A percentile compares a stretch with the other conserved stretches of the same genome.
Conservation (phyloP, 2,797 vertebrate species). For the Coluber constrictor region DNA sequence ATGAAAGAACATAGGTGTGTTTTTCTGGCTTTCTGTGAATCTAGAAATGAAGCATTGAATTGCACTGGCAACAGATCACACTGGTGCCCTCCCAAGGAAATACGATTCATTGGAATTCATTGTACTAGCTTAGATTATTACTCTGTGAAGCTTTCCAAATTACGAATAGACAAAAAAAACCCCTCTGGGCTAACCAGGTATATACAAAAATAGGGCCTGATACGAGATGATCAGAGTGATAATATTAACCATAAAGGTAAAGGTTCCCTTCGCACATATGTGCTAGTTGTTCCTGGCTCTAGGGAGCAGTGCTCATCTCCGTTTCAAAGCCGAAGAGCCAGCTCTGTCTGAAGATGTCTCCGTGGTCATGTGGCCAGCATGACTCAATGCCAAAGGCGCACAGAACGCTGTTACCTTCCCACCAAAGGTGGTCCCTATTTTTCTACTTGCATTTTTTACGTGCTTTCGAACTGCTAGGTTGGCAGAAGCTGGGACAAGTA, state of each 20-base stretch:
- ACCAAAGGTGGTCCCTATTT: too few relatives aligned
- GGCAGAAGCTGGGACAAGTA: too few relatives aligned
- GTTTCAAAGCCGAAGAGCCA: too few relatives aligned
- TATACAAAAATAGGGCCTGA: too few relatives aligned
- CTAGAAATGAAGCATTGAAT: not conserved
- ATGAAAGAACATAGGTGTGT: not conserved
- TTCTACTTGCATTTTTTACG: too few relatives aligned
- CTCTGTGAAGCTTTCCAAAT: not conserved
- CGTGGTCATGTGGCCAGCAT: too few relatives aligned
- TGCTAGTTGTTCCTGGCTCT: too few relatives aligned
- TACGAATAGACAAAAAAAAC: not conserved
- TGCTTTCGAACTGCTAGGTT: too few relatives aligned
- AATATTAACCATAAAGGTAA: not conserved
- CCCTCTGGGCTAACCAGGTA: not conserved
- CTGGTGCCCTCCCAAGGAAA: not conserved
- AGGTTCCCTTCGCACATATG: too few relatives aligned
- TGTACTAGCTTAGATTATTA: not conserved
- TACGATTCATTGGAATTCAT: not conserved
- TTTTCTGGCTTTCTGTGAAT: not conserved
- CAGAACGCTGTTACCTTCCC: too few relatives aligned
- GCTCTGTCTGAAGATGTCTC: rapidly evolving
- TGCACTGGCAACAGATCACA: not conserved
- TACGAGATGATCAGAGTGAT: not conserved
- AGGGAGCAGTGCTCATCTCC: too few relatives aligned
- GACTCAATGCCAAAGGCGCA: too few relatives aligned